Conservation (phyloP, 1,140 invertebrate species). For the Neomicropteryx cornuta region DNA sequence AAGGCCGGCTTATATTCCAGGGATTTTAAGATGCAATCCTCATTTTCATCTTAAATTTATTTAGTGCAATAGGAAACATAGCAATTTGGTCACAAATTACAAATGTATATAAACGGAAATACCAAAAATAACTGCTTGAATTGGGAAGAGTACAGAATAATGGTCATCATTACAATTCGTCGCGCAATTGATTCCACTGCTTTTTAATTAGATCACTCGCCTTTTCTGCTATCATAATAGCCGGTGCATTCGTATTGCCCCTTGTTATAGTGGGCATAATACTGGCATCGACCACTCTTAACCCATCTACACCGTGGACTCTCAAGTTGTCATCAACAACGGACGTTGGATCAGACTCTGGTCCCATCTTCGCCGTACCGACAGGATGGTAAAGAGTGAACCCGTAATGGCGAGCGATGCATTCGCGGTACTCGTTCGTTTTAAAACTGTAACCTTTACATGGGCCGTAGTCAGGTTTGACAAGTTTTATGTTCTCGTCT, state of each 20-base stretch:
- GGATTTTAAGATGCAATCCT: no score
- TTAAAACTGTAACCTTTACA: conserved; percentile 26
- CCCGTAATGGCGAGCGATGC: conserved; percentile 29
- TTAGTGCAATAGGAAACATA: no score
- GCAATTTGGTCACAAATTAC: no score
- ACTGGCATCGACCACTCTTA: conserved; percentile 60
- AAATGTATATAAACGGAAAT: no score
- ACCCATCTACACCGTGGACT: conserved; percentile 44
- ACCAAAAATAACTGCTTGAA: no score
- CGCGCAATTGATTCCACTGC: conserved; percentile 21
- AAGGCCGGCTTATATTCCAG: no score
- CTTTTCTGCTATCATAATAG: conserved; percentile 60
- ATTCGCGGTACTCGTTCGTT: conserved; percentile 42
- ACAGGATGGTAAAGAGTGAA: conserved; percentile 50
- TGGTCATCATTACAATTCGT: no score
- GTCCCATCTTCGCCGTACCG: conserved; percentile 56
- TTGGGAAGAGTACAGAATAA: no score
- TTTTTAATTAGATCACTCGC: conserved; percentile 54
- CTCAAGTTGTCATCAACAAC: conserved; percentile 48
- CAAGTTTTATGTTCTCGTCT: conserved; percentile 23
- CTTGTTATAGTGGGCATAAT: conserved; percentile 58
- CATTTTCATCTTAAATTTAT: no score
- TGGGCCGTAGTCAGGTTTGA: conserved; percentile 25
- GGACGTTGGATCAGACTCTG: conserved; percentile 35
- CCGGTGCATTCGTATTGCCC: conserved; percentile 60